A percentile compares a stretch with the other conserved stretches of the same genome.
Conservation (phyloP, 2,797 vertebrate genomes). For the Babyrousa celebensis region DNA sequence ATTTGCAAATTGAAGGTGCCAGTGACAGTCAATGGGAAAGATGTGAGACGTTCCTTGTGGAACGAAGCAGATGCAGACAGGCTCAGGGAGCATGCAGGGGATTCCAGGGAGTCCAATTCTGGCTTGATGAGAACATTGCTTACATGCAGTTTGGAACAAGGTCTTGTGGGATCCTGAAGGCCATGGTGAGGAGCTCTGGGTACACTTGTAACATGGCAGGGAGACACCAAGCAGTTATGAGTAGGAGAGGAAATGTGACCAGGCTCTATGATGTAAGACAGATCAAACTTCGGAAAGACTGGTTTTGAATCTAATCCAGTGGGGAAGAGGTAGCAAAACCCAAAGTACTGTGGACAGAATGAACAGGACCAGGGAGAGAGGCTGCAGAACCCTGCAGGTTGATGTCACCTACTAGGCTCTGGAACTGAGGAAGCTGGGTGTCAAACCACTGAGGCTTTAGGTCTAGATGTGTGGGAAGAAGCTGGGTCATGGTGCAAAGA, state of each 20-base stretch:
- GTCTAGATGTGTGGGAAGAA: not conserved
- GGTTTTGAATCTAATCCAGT: not conserved
- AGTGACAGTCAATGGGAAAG: not conserved
- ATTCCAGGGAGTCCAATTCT: not conserved
- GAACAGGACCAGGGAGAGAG: not conserved
- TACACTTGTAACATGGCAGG: rapidly evolving
- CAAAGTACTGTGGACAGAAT: not conserved
- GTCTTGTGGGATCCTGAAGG: not conserved
- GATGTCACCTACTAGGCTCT: not conserved
- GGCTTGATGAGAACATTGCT: not conserved
- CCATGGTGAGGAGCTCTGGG: not conserved
- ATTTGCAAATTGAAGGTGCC: conserved; percentile 2
- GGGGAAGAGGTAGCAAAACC: not conserved
- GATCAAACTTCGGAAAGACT: not conserved
- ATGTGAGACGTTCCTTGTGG: not conserved
- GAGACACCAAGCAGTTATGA: not conserved
- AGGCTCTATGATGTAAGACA: not conserved
- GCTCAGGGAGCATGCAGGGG: not conserved
- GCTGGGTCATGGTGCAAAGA: not conserved
- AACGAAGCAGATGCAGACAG: not conserved
- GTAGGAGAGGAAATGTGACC: not conserved
- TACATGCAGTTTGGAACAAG: not conserved
- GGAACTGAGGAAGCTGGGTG: not conserved
- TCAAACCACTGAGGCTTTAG: not conserved
- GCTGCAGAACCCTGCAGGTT: not conserved